These are phyloP conservation scores for Upupa epops DNA, from an alignment of 2,113 vertebrate genomes.

Conservation along the genomic window DNA sequence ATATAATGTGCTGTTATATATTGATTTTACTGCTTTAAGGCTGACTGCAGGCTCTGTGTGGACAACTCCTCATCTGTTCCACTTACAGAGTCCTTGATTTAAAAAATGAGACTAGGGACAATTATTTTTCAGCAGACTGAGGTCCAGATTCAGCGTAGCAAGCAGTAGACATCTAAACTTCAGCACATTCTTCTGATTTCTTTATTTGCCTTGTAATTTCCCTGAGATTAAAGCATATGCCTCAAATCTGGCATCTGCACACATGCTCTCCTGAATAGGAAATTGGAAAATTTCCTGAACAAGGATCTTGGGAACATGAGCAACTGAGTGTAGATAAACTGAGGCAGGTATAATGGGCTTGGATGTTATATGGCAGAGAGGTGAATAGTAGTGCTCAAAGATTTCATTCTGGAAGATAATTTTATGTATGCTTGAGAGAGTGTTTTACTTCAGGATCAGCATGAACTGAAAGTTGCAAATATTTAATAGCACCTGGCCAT, in stretches of 20 bases:
- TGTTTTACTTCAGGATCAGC: neutral
- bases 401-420: neutral
- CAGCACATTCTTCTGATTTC: neutral
- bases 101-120: neutral
- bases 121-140: neutral
- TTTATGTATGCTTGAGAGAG: neutral
- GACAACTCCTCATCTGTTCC: neutral
- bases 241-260: neutral
- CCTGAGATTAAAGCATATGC: neutral
- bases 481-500: neutral
- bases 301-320: conserved; percentile 8
- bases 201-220: conserved; percentile 19
- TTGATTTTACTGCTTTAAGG: neutral
- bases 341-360: neutral
- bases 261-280: conserved; percentile 26
- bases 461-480: neutral
- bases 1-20: neutral
- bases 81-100: neutral
- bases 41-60: neutral
- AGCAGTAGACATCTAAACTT: neutral
- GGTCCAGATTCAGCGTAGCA: neutral
- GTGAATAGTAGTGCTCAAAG: neutral
- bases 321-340: conserved; percentile 4
- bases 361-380: neutral
- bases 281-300: conserved; percentile 45